Conservation (phyloP, 1,140 invertebrate species). For the Coboldia fuscipes region DNA sequence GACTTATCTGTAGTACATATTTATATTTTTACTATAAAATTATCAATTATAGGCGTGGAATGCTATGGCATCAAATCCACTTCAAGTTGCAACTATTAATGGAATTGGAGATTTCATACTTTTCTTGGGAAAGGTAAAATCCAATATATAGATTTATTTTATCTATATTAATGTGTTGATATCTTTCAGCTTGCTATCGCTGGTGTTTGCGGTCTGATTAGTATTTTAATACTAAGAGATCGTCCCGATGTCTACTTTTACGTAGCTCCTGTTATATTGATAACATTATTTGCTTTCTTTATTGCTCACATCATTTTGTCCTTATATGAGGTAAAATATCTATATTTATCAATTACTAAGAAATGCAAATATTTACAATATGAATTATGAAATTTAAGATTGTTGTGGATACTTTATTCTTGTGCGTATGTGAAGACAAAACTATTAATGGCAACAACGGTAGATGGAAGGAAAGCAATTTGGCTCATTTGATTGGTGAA, state of each 20-base stretch:
- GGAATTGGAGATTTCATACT: conserved; percentile 86
- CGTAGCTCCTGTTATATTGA: conserved; percentile 66
- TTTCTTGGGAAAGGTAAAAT: conserved; percentile 77
- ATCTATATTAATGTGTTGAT: neutral
- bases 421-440: conserved; percentile 82
- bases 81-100: conserved; percentile 81
- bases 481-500: conserved; percentile 32
- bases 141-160: neutral
- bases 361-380: neutral
- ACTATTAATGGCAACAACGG: conserved; percentile 36
- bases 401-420: conserved; percentile 82
- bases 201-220: conserved; percentile 47
- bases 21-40: neutral
- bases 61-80: conserved; percentile 57
- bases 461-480: conserved; percentile 35
- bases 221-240: conserved; percentile 49
- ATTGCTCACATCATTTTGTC: conserved; percentile 83
- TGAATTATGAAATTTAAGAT: conserved; percentile 37
- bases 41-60: conserved; percentile 49
- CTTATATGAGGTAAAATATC: conserved; percentile 68
- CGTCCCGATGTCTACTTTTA: conserved; percentile 53
- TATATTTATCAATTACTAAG: neutral
- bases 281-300: conserved; percentile 78
- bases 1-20: too few species aligned
- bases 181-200: conserved; percentile 34